phyloP scores from a whole-genome alignment of 2,113 vertebrate species.

The Sapayoa aenigma region DNA sequence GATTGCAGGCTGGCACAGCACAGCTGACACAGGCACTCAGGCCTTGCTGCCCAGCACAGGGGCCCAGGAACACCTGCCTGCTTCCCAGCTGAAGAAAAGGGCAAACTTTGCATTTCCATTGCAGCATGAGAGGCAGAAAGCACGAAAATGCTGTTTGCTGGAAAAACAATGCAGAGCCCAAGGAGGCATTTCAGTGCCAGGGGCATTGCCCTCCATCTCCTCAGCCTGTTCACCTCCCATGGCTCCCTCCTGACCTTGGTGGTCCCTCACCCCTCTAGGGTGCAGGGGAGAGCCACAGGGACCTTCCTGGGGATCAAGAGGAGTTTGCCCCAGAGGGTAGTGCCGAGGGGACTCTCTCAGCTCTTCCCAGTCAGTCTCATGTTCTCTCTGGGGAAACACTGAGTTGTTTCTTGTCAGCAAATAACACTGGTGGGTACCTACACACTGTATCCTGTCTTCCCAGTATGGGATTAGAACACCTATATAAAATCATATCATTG shows the following conservation, averaged over 20 bases:
- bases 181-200: too few relatives aligned
- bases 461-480: accelerated
- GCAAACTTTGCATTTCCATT: not conserved
- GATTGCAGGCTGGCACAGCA: not conserved
- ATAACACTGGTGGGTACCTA: accelerated
- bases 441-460: accelerated
- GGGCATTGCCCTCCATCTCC: not conserved
- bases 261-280: not conserved
- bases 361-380: not conserved
- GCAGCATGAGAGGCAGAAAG: not conserved
- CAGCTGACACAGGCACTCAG: accelerated
- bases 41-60: accelerated
- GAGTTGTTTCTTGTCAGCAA: not conserved
- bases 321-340: not conserved
- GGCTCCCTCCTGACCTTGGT: not conserved
- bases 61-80: too few relatives aligned
- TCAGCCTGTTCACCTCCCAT: accelerated
- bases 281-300: too few relatives aligned
- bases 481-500: accelerated
- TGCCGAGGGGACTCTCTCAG: not conserved
- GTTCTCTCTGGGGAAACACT: accelerated
- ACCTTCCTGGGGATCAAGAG: not conserved
- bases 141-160: not conserved
- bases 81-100: not conserved
- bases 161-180: not conserved